Evolutionary conservation across 2,113 vertebrate species (phyloP), one percentile per base, ranked within the genome.

Genomic region (Anthoscopus minutus): DNA sequence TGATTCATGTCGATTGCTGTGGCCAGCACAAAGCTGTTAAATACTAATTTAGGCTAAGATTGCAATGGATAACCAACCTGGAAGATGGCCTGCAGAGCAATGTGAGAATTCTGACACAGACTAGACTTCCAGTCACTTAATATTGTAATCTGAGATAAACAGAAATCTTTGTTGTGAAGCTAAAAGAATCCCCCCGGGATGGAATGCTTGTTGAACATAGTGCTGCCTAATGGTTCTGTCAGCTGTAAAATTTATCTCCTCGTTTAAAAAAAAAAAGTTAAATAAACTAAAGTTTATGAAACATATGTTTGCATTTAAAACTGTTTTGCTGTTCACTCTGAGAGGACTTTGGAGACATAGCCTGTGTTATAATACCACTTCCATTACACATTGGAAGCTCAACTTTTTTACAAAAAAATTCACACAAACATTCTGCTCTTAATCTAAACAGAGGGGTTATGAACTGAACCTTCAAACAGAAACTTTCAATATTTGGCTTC

Each of bases 341-440:
- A 91, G 96, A 80, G 56, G 72, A 53, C 90, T 95, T 91, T 92
- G 95, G 92, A 97, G 92, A 96, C 92, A 71, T 37, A 58, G 81
- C 81, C 86, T 96, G 92, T 86, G 69, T 97, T 94, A 91, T 93
- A 97, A 96, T 89, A 95, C 92, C 86, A 79, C 82, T 96, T 97
- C 90, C 94, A 96, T 96, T 96, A 96, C 96, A 95, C 96, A 96
- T 40, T 96, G 92, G 81, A 93, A 94, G 96, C 90, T 94, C 66
- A n/a, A 53, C 27, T 66, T 92, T 89, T 85, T 70, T 44, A 15
- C 87, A 72, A 40, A 88, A 92, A 93, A 93, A 92, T 35, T 93
- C 91, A 92, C 94, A 88, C 84, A 83, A 92, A 96, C 94, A 88
- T 71, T 88, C 79, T 67, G 88, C 35, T 89, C 82, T 67, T 84